Base-by-base conservation (phyloP, 1,140 invertebrate species). In the Nomia melanderi region DNA sequence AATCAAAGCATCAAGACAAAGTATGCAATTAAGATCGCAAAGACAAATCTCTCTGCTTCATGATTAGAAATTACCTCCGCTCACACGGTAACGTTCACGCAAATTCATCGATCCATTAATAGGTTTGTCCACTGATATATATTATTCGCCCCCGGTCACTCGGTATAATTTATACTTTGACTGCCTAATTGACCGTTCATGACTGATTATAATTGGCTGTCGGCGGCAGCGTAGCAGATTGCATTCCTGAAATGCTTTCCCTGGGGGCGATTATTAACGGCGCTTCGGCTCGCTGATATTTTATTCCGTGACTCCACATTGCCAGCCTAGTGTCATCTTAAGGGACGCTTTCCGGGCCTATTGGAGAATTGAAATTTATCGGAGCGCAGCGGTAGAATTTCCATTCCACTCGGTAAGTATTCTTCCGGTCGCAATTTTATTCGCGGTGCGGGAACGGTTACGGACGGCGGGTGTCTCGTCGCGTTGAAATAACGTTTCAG, bases 121-220 rank as follows among this genome's bases (percentile, higher is more conserved):
- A 29, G 31, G 2, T 3, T 12, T 23, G 64, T 69, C 59, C 59
- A 47, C 44, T 25, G 54, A 69, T 39, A 59, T 47, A 47, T 47
- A 75, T 50, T 47, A 57, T 56, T 74, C 62, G 39, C n/a, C 12
- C 36, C 73, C 59, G 67, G 69, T 69, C 67, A 59, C 64, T 44
- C 41, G 31, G 20, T 12, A 27, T 66, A 44, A 78, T 63, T 71
- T 59, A 65, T 57, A 64, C 63, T 75, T 79, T 50, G 44, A 77
- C 80, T 76, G 73, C 64, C 71, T 84, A 83, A 84, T 84, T 84
- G 82, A 66, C 69, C 54, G 44, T 6, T 44, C 33, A 83, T 80
- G 69, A 84, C 72, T 80, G 59, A 84, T 84, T 80, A 59, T 76
- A 77, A 83, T 83, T 74, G 59, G 31, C 78, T 73, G 78, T 83